Conservation (phyloP, 2,113 vertebrate species). For the Hippocampus guttulatus region DNA sequence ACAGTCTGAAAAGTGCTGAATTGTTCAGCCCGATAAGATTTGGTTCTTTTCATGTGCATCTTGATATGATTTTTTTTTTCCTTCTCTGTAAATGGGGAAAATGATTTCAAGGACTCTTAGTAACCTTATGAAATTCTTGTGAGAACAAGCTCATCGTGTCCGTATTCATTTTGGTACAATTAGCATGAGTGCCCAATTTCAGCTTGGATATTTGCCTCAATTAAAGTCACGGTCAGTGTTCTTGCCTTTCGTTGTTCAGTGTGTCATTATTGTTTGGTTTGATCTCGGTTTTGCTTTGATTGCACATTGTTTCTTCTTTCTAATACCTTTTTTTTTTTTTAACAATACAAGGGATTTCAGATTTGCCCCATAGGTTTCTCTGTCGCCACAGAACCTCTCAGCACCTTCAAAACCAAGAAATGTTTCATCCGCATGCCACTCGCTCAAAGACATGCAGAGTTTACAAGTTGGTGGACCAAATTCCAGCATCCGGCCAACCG, state of each 20-base stretch:
- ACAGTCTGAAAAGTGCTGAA: no score
- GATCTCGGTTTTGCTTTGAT: slow-evolving; percentile 15
- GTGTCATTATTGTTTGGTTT: slow-evolving; percentile 33
- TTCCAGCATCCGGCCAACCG: slow-evolving; percentile 17
- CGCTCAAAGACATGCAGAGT: slow-evolving; percentile 64
- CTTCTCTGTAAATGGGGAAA: not conserved
- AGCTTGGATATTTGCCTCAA: slow-evolving; percentile 1
- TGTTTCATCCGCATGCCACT: slow-evolving; percentile 36
- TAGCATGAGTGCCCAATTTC: slow-evolving; percentile 7
- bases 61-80: not conserved
- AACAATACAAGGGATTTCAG: not conserved
- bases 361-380: not conserved
- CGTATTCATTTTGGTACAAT: slow-evolving; percentile 21
- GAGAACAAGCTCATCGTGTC: not conserved
- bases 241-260: not conserved
- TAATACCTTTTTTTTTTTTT: no score
- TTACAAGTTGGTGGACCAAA: slow-evolving; percentile 61
- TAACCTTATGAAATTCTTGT: not conserved
- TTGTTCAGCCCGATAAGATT: no score
- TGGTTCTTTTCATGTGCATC: no score
- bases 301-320: not conserved
- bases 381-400: slow-evolving; percentile 27
- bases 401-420: slow-evolving; percentile 33
- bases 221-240: slow-evolving; percentile 11
- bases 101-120: not conserved